A percentile compares a stretch with the other conserved stretches of the same genome.
Conservation (phyloP, 2,797 vertebrate species). For the Pangasius larnaudii region DNA sequence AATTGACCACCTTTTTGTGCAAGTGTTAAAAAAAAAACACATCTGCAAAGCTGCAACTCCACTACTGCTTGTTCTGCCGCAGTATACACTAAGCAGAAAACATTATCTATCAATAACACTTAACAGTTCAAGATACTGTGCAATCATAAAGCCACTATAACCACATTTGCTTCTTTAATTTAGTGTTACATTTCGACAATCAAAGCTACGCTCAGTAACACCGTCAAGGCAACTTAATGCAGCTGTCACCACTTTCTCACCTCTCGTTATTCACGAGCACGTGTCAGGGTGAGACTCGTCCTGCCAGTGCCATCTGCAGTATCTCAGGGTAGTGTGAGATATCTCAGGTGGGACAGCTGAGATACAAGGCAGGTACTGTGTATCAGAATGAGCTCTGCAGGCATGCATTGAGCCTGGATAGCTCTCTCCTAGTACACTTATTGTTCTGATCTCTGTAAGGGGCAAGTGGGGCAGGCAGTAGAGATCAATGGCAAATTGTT, state of each 20-base stretch:
- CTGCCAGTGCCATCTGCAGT: conserved; percentile 2
- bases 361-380: conserved; percentile 54
- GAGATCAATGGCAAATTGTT: conserved; percentile 70
- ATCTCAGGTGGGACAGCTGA: conserved; percentile 46
- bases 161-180: not conserved
- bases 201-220: not conserved
- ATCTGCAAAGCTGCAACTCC: not conserved
- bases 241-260: conserved; percentile 10
- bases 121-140: not conserved
- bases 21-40: not conserved
- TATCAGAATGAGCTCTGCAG: conserved; percentile 34
- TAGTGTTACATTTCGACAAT: not conserved
- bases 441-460: conserved; percentile 48
- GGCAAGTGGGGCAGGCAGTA: conserved; percentile 53
- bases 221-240: not conserved
- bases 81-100: conserved; percentile 1
- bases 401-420: conserved; percentile 21
- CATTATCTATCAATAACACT: not conserved
- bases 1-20: not conserved
- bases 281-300: conserved; percentile 25
- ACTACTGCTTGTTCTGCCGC: not conserved
- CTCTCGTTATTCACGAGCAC: conserved; percentile 19
- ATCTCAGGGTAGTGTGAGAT: conserved; percentile 45
- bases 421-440: conserved; percentile 45
- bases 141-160: not conserved